phyloP scores from a whole-genome alignment of 2,797 vertebrate genomes.

The Syndactyla subalaris region DNA sequence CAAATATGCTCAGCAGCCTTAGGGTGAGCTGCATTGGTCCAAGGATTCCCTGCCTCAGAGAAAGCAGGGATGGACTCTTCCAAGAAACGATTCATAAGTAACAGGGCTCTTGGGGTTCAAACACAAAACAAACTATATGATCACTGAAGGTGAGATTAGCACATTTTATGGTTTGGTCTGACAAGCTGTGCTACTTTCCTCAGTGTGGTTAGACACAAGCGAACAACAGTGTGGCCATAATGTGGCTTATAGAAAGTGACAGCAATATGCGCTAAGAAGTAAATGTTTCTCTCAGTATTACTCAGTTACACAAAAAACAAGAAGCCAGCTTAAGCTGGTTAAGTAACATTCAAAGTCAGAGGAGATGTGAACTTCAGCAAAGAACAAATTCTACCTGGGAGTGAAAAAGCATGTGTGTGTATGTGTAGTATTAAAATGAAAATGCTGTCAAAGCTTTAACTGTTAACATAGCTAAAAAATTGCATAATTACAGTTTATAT shows the following conservation, averaged over 20 bases:
- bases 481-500: background rate
- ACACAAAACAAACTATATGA: background rate
- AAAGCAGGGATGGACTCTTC: background rate
- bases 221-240: background rate
- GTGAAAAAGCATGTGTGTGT: background rate
- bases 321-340: background rate
- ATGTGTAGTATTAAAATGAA: background rate
- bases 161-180: background rate
- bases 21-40: background rate
- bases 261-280: conserved; percentile 10
- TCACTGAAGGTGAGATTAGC: background rate
- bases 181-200: background rate
- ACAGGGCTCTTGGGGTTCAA: background rate
- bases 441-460: conserved; percentile 23
- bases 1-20: background rate
- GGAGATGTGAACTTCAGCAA: background rate
- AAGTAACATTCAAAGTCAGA: conserved; percentile 15
- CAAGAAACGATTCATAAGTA: background rate
- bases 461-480: background rate
- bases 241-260: background rate
- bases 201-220: background rate
- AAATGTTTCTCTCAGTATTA: conserved; percentile 16
- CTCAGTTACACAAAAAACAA: conserved; percentile 5
- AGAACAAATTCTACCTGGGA: conserved; percentile 19
- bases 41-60: background rate